These are phyloP conservation scores for Adelosebastes latens DNA, from an alignment of 2,797 vertebrate genomes.

Conservation along the genomic window DNA sequence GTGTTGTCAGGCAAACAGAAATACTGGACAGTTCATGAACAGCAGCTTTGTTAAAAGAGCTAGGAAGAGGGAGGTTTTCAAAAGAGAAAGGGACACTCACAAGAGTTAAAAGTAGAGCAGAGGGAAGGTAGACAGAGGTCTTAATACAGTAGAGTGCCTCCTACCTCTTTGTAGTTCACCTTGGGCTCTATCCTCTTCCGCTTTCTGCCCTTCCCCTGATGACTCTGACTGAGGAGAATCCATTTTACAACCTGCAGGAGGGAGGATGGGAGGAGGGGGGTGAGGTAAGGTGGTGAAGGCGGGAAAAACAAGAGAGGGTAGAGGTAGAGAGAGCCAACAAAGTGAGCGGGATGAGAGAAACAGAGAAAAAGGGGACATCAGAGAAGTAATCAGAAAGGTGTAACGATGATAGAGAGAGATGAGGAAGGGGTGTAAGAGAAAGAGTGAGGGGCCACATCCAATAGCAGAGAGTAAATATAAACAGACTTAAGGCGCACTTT, in stretches of 20 bases:
- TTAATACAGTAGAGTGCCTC: slow-evolving; percentile 69
- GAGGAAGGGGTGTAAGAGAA: background rate
- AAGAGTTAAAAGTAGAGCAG: slow-evolving; percentile 14
- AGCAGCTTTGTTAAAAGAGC: slow-evolving; percentile 5
- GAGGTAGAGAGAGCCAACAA: slow-evolving; percentile 39
- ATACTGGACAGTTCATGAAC: slow-evolving; percentile 13
- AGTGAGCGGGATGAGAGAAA: slow-evolving; percentile 22
- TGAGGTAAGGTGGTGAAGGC: slow-evolving; percentile 40
- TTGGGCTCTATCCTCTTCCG: slow-evolving; percentile 85
- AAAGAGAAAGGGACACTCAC: background rate
- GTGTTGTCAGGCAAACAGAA: slow-evolving; percentile 45
- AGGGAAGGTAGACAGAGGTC: slow-evolving; percentile 23
- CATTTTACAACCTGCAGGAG: slow-evolving; percentile 91
- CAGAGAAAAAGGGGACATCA: background rate
- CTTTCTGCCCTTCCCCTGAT: slow-evolving; percentile 86
- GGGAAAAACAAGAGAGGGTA: slow-evolving; percentile 48
- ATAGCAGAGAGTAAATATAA: slow-evolving; percentile 66
- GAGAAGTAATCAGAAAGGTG: slow-evolving; percentile 35
- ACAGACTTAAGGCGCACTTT: slow-evolving; percentile 59
- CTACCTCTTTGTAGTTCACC: slow-evolving; percentile 91
- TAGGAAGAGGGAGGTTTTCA: slow-evolving; percentile 7
- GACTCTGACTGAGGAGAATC: slow-evolving; percentile 86
- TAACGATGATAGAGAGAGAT: slow-evolving; percentile 7
- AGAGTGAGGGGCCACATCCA: slow-evolving; percentile 43
- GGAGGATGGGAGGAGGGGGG: slow-evolving; percentile 28